Percentiles rank a stretch among this genome's conserved stretches.
Evolutionary conservation across 2,888 invertebrate genomes (phyloP).

Genomic region (Anagyrus pseudococci): DNA sequence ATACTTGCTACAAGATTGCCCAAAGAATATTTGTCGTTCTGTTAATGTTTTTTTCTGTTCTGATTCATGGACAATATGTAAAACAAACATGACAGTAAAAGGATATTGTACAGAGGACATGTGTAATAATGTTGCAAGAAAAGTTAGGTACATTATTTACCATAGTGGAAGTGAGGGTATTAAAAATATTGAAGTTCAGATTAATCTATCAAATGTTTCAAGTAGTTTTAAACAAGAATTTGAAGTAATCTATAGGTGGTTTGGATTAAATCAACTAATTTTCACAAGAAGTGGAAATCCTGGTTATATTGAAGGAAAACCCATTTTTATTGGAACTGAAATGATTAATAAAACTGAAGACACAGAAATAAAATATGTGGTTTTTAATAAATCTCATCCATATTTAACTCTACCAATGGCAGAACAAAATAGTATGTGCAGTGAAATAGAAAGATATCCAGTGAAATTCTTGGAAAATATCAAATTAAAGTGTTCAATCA

Average conservation of each 20-base stretch:
- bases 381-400: conserved; percentile 45
- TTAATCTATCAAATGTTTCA: conserved; percentile 58
- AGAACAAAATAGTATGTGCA: conserved; percentile 49
- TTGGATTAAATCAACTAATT: conserved; percentile 41
- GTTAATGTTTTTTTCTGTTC: conserved; percentile 47
- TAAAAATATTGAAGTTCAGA: conserved; percentile 55
- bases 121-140: conserved; percentile 59
- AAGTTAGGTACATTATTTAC: conserved; percentile 56
- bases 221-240: conserved; percentile 52
- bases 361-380: conserved; percentile 42
- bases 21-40: conserved; percentile 48
- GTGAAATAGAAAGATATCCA: conserved; percentile 43
- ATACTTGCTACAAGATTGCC: conserved; percentile 48
- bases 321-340: conserved; percentile 66
- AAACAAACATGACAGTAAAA: conserved; percentile 37
- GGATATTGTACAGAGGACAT: conserved; percentile 47
- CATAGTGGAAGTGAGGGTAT: conserved; percentile 65
- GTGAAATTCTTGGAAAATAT: conserved; percentile 55
- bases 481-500: conserved; percentile 50
- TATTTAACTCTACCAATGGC: conserved; percentile 55
- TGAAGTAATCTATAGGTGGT: conserved; percentile 52
- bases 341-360: conserved; percentile 45
- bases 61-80: conserved; percentile 49
- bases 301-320: conserved; percentile 74
- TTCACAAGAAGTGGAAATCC: conserved; percentile 74